Evolutionary conservation across 2,797 vertebrate genomes (phyloP).

Genomic region (Ispidina lecontei): DNA sequence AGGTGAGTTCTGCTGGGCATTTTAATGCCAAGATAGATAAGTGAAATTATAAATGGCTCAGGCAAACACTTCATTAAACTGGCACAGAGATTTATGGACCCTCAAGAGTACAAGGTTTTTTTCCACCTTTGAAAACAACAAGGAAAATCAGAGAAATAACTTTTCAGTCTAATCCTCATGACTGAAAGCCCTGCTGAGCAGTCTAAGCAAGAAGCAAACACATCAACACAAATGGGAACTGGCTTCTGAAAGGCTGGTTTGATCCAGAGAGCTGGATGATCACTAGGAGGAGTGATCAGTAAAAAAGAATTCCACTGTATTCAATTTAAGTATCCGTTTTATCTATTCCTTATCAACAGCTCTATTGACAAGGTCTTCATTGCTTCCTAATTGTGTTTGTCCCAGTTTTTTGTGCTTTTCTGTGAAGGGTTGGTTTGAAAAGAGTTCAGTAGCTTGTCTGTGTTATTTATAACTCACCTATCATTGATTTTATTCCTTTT

Average conservation of each 20-base stretch:
- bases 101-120: slow-evolving; percentile 28
- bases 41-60: slow-evolving; percentile 45
- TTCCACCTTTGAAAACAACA: slow-evolving; percentile 64
- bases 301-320: slow-evolving; percentile 64
- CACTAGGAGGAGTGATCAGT: slow-evolving; percentile 20
- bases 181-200: slow-evolving; percentile 55
- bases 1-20: slow-evolving; percentile 55
- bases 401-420: slow-evolving; percentile 26
- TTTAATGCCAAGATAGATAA: slow-evolving; percentile 67
- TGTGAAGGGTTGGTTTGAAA: slow-evolving; percentile 12
- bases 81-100: slow-evolving; percentile 36
- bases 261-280: slow-evolving; percentile 47
- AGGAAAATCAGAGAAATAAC: slow-evolving; percentile 66
- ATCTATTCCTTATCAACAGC: slow-evolving; percentile 52
- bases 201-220: slow-evolving; percentile 44
- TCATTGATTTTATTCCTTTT: slow-evolving; percentile 44
- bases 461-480: slow-evolving; percentile 30
- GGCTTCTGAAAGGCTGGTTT: slow-evolving; percentile 67
- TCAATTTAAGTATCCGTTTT: neutral
- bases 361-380: slow-evolving; percentile 47
- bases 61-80: slow-evolving; percentile 34
- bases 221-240: slow-evolving; percentile 45
- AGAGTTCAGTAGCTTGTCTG: neutral
- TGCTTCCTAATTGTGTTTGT: slow-evolving; percentile 56
- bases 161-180: slow-evolving; percentile 61